Conservation (phyloP, 2,797 vertebrate genomes). For the Scolopax bukidnonensis region DNA sequence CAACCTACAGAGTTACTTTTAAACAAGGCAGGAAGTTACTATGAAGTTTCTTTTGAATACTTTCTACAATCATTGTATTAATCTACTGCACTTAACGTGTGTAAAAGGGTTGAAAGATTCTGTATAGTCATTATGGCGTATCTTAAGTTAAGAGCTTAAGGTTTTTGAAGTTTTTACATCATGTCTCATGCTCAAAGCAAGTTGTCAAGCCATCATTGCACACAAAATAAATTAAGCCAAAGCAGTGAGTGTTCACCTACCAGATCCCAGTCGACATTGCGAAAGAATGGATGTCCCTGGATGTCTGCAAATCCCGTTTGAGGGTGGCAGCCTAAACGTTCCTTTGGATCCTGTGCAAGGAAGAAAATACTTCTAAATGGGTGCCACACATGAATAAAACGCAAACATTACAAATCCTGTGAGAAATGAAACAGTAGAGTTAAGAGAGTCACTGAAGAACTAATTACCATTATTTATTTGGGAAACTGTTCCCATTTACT, state of each 20-base stretch:
- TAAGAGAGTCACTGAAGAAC: not conserved
- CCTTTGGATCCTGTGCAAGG: conserved; percentile 90
- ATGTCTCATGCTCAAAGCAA: not conserved
- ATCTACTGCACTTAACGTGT: not conserved
- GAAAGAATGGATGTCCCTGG: conserved; percentile 95
- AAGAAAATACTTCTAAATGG: not conserved
- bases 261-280: conserved; percentile 97
- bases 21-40: not conserved
- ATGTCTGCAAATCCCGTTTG: conserved; percentile 99
- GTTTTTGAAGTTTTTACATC: not conserved
- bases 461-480: not conserved
- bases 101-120: not conserved
- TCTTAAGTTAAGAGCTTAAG: not conserved
- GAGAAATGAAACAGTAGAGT: not conserved
- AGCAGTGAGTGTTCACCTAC: conserved; percentile 78
- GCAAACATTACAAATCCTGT: not conserved
- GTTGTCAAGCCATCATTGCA: not conserved
- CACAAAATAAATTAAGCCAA: not conserved
- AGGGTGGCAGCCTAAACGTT: conserved; percentile 96
- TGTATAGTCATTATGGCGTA: not conserved
- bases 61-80: not conserved
- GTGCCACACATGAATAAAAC: not conserved
- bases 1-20: not conserved
- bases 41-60: not conserved
- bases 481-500: not conserved